Conservation (phyloP, 2,113 vertebrate genomes). For the Heteronetta atricapilla region DNA sequence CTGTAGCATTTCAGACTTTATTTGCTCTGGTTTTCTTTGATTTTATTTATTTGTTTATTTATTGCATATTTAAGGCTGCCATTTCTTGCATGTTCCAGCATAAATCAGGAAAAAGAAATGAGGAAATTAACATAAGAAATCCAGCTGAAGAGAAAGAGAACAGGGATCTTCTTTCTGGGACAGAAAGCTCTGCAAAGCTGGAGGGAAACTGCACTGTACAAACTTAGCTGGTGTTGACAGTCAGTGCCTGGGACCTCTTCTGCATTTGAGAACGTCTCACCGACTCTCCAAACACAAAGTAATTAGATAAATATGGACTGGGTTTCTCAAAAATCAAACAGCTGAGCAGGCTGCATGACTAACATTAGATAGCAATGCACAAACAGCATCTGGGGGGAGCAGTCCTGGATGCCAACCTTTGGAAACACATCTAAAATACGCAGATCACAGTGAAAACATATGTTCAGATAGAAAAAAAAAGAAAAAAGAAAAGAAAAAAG, state of each 20-base stretch:
- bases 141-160: not conserved
- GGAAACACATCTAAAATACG: not conserved
- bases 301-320: not conserved
- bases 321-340: not conserved
- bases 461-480: not conserved
- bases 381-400: not conserved
- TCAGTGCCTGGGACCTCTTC: not conserved
- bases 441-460: not conserved
- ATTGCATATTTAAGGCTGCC: not conserved
- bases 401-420: not conserved
- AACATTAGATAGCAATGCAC: not conserved
- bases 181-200: not conserved
- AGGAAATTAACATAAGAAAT: not conserved
- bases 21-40: not conserved
- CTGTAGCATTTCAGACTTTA: not conserved
- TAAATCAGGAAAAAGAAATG: not conserved
- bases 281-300: not conserved
- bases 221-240: not conserved
- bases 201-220: not conserved
- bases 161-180: not conserved
- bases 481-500: not conserved
- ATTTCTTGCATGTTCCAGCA: not conserved
- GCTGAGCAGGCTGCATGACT: slow-evolving; percentile 21
- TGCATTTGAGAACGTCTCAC: not conserved
- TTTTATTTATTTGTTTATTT: no score